Evolutionary conservation across 2,797 vertebrate species (phyloP).

Genomic region (Coreius guichenoti): DNA sequence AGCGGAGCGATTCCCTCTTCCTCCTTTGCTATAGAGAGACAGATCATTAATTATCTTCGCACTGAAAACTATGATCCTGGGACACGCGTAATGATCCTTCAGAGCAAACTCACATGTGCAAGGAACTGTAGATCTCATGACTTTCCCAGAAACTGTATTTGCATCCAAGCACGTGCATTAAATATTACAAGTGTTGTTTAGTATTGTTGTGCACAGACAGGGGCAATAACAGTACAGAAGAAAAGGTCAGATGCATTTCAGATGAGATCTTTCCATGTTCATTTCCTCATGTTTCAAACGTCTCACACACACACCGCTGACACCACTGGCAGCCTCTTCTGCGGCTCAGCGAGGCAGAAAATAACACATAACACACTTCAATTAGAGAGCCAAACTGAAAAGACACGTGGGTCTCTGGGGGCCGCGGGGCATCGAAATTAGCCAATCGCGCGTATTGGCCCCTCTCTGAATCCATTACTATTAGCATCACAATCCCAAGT

Average conservation of each 20-base stretch:
- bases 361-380: slow-evolving; percentile 84
- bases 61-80: neutral
- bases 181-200: neutral
- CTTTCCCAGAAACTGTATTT: neutral
- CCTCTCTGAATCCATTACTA: slow-evolving; percentile 78
- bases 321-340: slow-evolving; percentile 74
- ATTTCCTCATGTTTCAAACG: neutral
- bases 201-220: neutral
- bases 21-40: slow-evolving; percentile 57
- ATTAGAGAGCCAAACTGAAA: slow-evolving; percentile 82
- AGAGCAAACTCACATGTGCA: neutral
- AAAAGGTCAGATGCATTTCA: neutral
- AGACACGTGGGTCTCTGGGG: slow-evolving; percentile 79
- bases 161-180: neutral
- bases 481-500: slow-evolving; percentile 84
- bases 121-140: too few relatives aligned
- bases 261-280: neutral
- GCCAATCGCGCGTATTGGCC: slow-evolving; percentile 59
- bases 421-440: slow-evolving; percentile 69
- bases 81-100: neutral
- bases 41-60: slow-evolving; percentile 61
- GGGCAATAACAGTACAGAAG: too few relatives aligned
- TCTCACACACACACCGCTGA: too few relatives aligned
- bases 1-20: slow-evolving; percentile 49
- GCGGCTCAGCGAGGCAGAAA: slow-evolving; percentile 85